Base-by-base conservation (phyloP, 1,140 invertebrate genomes). In the Ruditapes philippinarum region DNA sequence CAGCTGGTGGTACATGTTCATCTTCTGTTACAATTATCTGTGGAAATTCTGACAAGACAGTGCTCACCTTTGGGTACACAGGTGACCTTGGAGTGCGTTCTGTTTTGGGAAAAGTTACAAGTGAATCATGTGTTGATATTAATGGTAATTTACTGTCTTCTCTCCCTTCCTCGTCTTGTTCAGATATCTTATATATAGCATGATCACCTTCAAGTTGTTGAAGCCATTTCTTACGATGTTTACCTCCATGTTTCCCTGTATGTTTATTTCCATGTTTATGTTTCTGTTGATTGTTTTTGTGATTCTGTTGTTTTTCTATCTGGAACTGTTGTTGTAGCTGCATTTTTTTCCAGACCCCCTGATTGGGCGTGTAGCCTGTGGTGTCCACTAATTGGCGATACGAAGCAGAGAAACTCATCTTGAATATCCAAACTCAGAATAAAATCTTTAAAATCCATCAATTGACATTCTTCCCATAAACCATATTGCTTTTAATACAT, bases 81-180 rank as follows among this genome's bases (percentile, higher is more conserved):
- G 1, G 57, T n/a, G 4, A 9, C 57, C 28, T 62, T 40, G 65
- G 33, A 19, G 65, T 19, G 14, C 1, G 36, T 36, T 38, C 65
- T 38, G 14, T 70, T 38, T 70, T 40, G 36, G 36, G 31, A 38
- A 70, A 31, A 70, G 5, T 11, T 9, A n/a, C 4, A 1, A 17
- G 25, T 19, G 28, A 4, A 36, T 78, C 28, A 40, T 38, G 11
- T 25, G n/a, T n/a, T 19, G 12, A 11, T 19, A 78, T 19, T 3
- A 31, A 5, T 31, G 74, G 49, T 9, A 84, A 17, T 42, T 38
- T 87, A 28, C 4, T 25, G n/a, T 79, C 70, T 12, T 87, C 84
- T 28, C 33, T 54, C 65, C 79, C 84, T 28, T n/a, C 73, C 65
- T 87, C 84, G 42, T 87, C 84, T 40, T 57, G 62, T 78, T 87